These are phyloP conservation scores for Sarotherodon lohbergeri DNA, from an alignment of 2,113 vertebrate species.

Conservation along the genomic window DNA sequence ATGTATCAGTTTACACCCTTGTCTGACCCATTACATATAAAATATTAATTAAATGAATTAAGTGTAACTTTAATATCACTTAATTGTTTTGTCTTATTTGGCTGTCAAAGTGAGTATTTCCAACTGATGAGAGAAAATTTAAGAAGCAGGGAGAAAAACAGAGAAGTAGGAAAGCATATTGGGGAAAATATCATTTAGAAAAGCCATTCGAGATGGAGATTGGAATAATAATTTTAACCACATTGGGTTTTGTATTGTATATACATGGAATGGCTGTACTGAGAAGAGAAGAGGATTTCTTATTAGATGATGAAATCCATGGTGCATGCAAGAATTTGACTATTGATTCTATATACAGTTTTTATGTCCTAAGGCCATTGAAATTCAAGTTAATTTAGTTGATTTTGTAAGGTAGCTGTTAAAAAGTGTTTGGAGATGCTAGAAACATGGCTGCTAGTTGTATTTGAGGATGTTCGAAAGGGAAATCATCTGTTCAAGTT, in stretches of 20 bases:
- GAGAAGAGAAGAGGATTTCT: neutral
- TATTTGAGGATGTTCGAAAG: neutral
- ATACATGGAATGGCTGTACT: neutral
- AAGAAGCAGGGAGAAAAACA: neutral
- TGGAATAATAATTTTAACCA: neutral
- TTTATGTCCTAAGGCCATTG: neutral
- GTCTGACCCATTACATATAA: neutral
- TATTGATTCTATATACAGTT: neutral
- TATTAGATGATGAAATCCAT: constrained; percentile 1
- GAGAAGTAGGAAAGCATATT: neutral
- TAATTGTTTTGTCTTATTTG: neutral
- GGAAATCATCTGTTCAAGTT: neutral
- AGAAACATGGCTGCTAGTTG: neutral
- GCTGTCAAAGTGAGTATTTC: neutral
- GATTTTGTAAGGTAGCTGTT: neutral
- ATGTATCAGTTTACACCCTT: neutral
- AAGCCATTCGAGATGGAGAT: neutral
- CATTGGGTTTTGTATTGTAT: neutral
- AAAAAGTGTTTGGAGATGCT: neutral
- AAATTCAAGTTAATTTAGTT: neutral
- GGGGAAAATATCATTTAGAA: neutral
- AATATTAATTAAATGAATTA: neutral
- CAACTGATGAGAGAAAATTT: neutral
- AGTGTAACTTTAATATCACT: neutral
- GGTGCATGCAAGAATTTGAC: neutral